These are phyloP conservation scores for Manis javanica DNA, from an alignment of 2,797 vertebrate species.

Conservation along the genomic window DNA sequence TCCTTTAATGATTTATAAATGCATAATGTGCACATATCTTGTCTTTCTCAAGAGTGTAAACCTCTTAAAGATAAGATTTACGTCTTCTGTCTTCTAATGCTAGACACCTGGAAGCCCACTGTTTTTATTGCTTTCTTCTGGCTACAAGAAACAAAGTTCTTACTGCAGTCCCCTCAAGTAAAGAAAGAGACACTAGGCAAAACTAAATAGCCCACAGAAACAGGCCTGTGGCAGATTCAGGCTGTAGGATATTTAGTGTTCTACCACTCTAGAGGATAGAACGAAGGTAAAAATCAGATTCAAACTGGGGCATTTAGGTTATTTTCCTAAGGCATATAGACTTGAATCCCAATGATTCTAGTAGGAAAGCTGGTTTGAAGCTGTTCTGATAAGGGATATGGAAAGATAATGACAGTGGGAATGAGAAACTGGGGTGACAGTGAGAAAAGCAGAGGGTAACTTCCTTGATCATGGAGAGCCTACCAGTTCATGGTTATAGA, in stretches of 20 bases:
- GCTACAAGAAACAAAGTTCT: constrained; percentile 17
- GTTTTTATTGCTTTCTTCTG: constrained; percentile 1
- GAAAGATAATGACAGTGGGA: background rate
- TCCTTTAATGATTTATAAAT: background rate
- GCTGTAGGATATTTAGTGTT: background rate
- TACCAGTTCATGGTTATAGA: background rate
- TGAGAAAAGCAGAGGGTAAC: background rate
- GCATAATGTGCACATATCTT: background rate
- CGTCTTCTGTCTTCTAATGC: background rate
- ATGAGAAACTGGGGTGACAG: background rate
- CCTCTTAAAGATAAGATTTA: background rate
- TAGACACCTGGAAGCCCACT: background rate
- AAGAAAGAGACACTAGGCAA: background rate
- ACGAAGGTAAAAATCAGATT: background rate
- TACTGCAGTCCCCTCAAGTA: background rate
- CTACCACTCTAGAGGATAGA: background rate
- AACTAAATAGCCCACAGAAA: background rate
- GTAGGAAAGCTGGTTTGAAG: background rate
- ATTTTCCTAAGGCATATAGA: background rate
- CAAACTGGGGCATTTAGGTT: background rate
- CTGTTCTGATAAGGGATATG: background rate
- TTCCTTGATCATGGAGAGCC: background rate
- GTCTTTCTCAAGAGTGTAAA: constrained; percentile 13
- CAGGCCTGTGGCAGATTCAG: background rate
- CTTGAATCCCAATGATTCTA: background rate